A percentile compares a stretch with the other conserved stretches of the same genome.
These are phyloP conservation scores for Mareca penelope DNA, from an alignment of 2,797 vertebrate species.

Conservation along the genomic window DNA sequence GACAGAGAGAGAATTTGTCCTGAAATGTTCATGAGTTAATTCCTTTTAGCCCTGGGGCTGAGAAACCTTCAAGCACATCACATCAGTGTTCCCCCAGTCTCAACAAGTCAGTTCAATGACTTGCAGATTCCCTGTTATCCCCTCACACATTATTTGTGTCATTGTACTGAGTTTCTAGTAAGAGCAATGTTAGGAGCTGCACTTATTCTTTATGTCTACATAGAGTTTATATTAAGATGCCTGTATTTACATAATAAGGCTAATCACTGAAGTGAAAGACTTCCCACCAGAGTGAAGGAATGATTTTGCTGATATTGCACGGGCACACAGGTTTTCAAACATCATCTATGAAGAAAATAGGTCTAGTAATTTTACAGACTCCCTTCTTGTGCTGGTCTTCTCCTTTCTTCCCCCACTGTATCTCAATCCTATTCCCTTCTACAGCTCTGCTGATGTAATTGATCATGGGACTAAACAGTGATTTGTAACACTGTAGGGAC, in stretches of 20 bases:
- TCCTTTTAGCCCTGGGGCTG: background rate
- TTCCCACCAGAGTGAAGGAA: background rate
- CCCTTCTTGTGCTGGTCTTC: background rate
- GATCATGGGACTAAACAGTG: background rate
- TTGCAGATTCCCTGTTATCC: background rate
- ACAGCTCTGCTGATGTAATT: background rate
- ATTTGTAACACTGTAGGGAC: background rate
- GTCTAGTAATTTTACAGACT: background rate
- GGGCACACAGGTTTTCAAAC: background rate
- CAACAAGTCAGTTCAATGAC: background rate
- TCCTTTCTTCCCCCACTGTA: background rate
- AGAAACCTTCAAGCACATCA: background rate
- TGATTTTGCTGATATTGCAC: background rate
- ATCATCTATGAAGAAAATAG: background rate
- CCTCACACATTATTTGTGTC: background rate
- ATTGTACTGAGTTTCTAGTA: background rate
- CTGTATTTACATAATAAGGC: background rate
- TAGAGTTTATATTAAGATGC: background rate
- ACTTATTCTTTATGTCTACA: background rate
- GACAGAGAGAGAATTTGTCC: background rate
- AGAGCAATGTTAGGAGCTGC: background rate
- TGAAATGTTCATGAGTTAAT: background rate
- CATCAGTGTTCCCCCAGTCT: background rate
- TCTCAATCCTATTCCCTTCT: background rate
- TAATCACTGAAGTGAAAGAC: background rate